Evolutionary conservation across 2,797 vertebrate genomes (phyloP).

Genomic region (Tinamus major): DNA sequence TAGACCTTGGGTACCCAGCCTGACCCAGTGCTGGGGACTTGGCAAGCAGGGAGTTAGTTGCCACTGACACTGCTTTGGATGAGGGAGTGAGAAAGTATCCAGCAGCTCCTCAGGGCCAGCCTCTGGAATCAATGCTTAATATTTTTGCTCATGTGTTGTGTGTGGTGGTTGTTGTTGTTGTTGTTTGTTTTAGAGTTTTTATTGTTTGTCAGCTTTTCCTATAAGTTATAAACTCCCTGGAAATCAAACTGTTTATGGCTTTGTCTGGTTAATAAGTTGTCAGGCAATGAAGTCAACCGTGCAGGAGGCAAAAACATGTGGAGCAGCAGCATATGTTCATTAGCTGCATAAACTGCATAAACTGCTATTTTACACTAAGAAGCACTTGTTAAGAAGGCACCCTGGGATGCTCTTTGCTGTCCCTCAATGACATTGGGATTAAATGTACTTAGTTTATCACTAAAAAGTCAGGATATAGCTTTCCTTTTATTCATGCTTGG

Average conservation of each 20-base stretch:
- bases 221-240: neutral
- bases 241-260: neutral
- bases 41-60: neutral
- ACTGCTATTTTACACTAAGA: neutral
- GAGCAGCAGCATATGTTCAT: neutral
- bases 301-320: neutral
- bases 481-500: neutral
- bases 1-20: neutral
- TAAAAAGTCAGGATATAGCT: neutral
- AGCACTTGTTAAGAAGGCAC: neutral
- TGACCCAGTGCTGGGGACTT: neutral
- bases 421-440: neutral
- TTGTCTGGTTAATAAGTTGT: neutral
- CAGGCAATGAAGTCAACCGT: neutral
- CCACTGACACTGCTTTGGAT: neutral
- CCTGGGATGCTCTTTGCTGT: neutral
- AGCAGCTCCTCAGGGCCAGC: neutral
- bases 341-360: neutral
- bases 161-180: too few relatives aligned
- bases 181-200: neutral
- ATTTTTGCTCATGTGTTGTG: neutral
- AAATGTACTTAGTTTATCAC: neutral
- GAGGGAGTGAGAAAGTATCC: neutral
- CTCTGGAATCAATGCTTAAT: neutral
- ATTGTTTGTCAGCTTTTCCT: neutral